Evolutionary conservation across 2,888 invertebrate genomes (phyloP).

Genomic region (Phrixothrix hirtus): DNA sequence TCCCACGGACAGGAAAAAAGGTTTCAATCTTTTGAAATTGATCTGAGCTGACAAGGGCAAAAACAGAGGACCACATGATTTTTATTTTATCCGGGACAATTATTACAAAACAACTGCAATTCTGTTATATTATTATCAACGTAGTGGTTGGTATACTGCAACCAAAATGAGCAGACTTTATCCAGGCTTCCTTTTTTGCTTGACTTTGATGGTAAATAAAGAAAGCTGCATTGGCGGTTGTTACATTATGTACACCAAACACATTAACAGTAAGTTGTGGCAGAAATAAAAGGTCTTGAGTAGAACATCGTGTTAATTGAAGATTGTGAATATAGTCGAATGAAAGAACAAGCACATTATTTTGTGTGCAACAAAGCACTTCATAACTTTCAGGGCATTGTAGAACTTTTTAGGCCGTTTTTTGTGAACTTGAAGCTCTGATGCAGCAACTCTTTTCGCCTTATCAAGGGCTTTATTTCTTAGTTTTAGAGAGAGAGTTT

Average conservation of each 20-base stretch:
- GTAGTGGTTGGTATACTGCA: background rate
- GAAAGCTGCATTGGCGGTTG: slow-evolving; percentile 1
- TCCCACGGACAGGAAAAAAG: background rate
- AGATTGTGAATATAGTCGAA: no score
- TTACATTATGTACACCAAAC: slow-evolving; percentile 6
- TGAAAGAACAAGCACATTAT: no score
- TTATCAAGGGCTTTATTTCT: no score
- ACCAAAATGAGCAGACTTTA: background rate
- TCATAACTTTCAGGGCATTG: no score
- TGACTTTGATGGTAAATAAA: background rate
- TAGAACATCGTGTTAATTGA: no score
- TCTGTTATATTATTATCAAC: slow-evolving; percentile 1
- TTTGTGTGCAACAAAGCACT: no score
- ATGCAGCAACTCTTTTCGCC: no score
- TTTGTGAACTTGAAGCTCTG: no score
- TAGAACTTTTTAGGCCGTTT: no score
- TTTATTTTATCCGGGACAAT: background rate
- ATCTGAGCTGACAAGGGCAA: background rate
- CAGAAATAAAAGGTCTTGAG: no score
- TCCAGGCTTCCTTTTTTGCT: background rate
- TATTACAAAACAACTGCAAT: no score
- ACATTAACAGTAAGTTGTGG: slow-evolving; percentile 7
- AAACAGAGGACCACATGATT: background rate
- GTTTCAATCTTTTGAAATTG: background rate
- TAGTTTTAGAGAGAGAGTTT: background rate